phyloP scores from a whole-genome alignment of 1,140 invertebrate genomes.

The Lepidurus arcticus region DNA sequence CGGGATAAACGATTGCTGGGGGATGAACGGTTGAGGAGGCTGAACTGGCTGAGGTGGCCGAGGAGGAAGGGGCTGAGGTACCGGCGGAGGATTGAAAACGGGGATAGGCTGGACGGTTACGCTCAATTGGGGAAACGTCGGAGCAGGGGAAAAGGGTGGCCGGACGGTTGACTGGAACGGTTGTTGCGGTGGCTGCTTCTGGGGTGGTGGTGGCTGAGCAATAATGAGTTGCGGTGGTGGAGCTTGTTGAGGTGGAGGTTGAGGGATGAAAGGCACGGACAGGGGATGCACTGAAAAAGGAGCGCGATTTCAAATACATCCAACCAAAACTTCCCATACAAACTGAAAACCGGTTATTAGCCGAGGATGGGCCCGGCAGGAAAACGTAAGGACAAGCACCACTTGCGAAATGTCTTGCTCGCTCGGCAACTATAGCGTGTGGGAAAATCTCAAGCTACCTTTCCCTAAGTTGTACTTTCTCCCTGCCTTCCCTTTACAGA shows the following conservation, averaged over 20 bases:
- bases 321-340: too few species aligned
- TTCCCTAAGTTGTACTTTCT: too few species aligned
- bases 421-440: too few species aligned
- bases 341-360: too few species aligned
- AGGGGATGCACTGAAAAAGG: constrained; percentile 38
- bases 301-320: constrained; percentile 39
- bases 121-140: constrained; percentile 37
- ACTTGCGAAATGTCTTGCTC: too few species aligned
- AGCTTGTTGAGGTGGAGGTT: constrained; percentile 36
- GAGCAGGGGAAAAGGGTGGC: constrained; percentile 34
- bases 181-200: too few species aligned
- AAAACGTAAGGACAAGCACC: too few species aligned
- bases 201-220: too few species aligned
- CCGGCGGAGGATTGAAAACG: constrained; percentile 33
- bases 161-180: background rate
- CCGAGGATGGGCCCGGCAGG: too few species aligned
- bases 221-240: too few species aligned
- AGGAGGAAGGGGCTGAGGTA: constrained; percentile 34
- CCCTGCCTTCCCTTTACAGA: too few species aligned
- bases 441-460: too few species aligned
- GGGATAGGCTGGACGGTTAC: constrained; percentile 37
- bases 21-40: constrained; percentile 30
- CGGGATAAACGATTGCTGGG: background rate
- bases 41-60: constrained; percentile 31
- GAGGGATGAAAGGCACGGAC: constrained; percentile 38